Evolutionary conservation across 2,797 vertebrate species (phyloP).

Genomic region (Sebastes hubbsi): DNA sequence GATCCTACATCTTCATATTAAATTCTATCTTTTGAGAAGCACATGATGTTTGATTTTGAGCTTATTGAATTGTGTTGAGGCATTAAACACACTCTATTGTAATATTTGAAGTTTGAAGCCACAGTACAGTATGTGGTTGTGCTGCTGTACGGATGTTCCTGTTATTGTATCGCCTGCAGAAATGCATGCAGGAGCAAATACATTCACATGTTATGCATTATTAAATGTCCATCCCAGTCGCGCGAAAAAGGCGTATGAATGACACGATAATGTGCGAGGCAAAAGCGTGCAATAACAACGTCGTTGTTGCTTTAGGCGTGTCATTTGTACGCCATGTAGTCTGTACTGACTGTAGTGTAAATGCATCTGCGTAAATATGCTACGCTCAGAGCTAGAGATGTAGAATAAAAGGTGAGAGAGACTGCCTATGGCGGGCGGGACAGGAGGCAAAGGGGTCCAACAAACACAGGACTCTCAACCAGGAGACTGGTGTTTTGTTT

Average conservation of each 20-base stretch:
- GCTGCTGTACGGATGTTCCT: not conserved
- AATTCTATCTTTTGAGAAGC: not conserved
- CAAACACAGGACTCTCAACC: too few species aligned
- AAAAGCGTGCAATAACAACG: too few species aligned
- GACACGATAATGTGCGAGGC: too few species aligned
- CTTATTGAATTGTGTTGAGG: not conserved
- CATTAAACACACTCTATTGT: not conserved
- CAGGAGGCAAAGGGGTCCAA: rapidly evolving
- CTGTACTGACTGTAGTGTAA: too few species aligned
- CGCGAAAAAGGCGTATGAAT: too few species aligned
- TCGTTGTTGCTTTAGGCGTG: too few species aligned
- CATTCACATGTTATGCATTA: not conserved
- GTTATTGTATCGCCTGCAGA: not conserved
- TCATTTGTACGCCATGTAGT: too few species aligned
- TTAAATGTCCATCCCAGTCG: rapidly evolving
- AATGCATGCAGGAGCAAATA: not conserved
- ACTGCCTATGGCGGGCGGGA: rapidly evolving
- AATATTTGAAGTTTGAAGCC: not conserved
- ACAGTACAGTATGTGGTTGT: not conserved
- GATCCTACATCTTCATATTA: not conserved
- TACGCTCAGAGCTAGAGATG: too few species aligned
- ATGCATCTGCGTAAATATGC: too few species aligned
- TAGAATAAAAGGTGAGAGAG: too few species aligned
- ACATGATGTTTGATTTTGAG: not conserved
- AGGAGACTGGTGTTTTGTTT: too few species aligned